Conservation (phyloP, 2,113 vertebrate species). For the Pomatorhinus ruficollis region DNA sequence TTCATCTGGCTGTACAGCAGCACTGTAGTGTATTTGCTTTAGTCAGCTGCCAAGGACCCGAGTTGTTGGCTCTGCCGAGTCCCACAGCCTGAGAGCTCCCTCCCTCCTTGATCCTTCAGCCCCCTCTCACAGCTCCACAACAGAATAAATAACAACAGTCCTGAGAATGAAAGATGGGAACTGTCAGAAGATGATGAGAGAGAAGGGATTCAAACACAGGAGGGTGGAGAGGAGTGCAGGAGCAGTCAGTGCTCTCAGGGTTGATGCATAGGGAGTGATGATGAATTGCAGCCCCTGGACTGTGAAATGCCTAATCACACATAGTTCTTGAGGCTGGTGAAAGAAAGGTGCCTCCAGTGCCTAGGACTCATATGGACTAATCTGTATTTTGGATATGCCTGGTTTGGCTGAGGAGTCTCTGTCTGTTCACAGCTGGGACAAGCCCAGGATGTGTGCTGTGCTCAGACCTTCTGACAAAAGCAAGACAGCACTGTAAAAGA, state of each 20-base stretch:
- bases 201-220: background rate
- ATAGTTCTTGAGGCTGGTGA: background rate
- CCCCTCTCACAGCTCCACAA: background rate
- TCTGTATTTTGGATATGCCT: background rate
- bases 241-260: accelerated
- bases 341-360: background rate
- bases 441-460: accelerated
- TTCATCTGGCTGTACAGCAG: background rate
- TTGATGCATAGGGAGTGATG: background rate
- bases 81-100: background rate
- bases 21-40: background rate
- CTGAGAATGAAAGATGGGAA: background rate
- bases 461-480: background rate
- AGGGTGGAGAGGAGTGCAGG: background rate
- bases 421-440: background rate
- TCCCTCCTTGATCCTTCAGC: background rate
- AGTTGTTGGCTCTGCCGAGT: background rate
- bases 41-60: background rate
- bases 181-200: background rate
- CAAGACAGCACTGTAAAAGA: background rate
- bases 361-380: background rate
- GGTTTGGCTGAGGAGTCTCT: background rate
- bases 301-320: background rate
- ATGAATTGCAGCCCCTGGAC: background rate
- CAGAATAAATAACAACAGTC: background rate